These are phyloP conservation scores for Rhegmatorhina hoffmannsi DNA, from an alignment of 2,113 vertebrate species.

Conservation along the genomic window DNA sequence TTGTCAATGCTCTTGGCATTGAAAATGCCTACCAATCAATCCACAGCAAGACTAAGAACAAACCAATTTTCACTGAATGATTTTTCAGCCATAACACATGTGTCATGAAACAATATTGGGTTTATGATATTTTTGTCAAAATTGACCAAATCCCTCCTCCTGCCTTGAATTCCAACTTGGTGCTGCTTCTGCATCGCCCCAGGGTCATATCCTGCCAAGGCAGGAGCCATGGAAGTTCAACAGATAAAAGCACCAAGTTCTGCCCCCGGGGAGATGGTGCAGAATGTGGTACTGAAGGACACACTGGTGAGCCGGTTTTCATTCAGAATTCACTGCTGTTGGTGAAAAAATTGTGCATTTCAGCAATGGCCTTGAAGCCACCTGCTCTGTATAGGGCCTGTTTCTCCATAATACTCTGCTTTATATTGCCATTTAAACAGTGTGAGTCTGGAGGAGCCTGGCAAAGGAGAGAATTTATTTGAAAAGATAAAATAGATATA, in stretches of 20 bases:
- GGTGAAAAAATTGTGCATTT: neutral
- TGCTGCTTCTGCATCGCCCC: neutral
- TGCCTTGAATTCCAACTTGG: fast-evolving
- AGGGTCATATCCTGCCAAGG: no score
- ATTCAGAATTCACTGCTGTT: fast-evolving
- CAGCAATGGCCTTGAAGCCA: neutral
- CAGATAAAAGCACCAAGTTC: neutral
- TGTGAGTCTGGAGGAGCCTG: neutral
- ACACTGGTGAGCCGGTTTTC: neutral
- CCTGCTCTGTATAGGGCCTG: neutral
- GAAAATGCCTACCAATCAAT: neutral
- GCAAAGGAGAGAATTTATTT: neutral
- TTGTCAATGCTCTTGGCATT: no score
- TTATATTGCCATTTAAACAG: neutral
- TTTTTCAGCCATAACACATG: neutral
- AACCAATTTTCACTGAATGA: neutral
- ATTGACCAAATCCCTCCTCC: neutral
- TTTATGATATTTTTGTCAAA: neutral
- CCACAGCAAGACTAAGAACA: neutral
- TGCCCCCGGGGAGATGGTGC: neutral
- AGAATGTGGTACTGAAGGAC: neutral
- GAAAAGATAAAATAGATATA: neutral
- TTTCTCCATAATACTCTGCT: neutral
- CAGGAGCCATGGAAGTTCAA: neutral
- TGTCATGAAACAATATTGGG: neutral